A percentile compares a stretch with the other conserved stretches of the same genome.
phyloP scores from a whole-genome alignment of 23 tunicate species.

The Aplidium turbinatum region DNA sequence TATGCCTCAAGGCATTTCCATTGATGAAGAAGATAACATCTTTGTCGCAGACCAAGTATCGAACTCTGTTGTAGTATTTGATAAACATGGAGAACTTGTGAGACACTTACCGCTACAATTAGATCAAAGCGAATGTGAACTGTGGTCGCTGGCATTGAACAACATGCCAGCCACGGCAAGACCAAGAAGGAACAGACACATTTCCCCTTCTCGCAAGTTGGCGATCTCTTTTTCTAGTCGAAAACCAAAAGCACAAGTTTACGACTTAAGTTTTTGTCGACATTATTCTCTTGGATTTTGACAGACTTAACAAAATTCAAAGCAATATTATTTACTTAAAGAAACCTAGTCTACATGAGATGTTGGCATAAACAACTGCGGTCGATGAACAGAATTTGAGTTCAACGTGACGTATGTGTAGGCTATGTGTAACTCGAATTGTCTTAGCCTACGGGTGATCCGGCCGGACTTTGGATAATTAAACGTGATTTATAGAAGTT shows the following conservation, averaged over 20 bases:
- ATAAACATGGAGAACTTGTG: conserved; percentile 57
- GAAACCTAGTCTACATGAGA: too few species aligned
- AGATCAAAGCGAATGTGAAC: conserved; percentile 2
- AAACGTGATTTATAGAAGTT: too few species aligned
- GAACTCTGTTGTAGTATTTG: conserved; percentile 50
- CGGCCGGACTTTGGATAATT: too few species aligned
- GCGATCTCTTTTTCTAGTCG: conserved; percentile 57
- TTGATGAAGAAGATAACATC: conserved; percentile 80
- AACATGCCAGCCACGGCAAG: conserved; percentile 3
- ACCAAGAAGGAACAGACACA: conserved; percentile 20
- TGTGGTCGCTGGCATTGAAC: conserved; percentile 61
- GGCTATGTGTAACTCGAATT: too few species aligned
- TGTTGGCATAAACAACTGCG: too few species aligned
- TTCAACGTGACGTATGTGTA: too few species aligned
- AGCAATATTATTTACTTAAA: neutral
- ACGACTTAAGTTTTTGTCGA: conserved; percentile 71
- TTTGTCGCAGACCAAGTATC: conserved; percentile 60
- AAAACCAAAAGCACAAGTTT: conserved; percentile 56
- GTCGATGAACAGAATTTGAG: too few species aligned
- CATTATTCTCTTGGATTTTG: conserved; percentile 63
- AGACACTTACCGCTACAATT: conserved; percentile 20
- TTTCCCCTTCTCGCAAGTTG: conserved; percentile 58
- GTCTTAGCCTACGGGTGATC: too few species aligned
- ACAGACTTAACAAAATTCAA: neutral
- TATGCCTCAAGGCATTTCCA: conserved; percentile 74